Evolutionary conservation across 2,888 invertebrate genomes (phyloP).

Genomic region (Sarcophaga carnaria): DNA sequence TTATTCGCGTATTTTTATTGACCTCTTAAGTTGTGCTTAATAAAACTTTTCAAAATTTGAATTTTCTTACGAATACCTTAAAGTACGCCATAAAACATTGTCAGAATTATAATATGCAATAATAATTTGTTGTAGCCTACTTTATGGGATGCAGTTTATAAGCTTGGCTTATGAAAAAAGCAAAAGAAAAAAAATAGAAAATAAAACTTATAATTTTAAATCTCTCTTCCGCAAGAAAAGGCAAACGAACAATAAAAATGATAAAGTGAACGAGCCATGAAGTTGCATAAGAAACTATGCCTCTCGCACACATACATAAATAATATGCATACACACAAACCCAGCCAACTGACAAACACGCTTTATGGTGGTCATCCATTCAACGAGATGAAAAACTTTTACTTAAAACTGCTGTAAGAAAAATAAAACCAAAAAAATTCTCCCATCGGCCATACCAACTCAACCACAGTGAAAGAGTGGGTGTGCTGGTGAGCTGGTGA

Average conservation of each 20-base stretch:
- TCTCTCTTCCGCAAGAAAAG: slow-evolving; percentile 8
- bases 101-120: slow-evolving; percentile 18
- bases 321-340: background rate
- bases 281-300: background rate
- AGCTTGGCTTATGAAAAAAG: background rate
- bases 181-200: background rate
- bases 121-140: slow-evolving; percentile 29
- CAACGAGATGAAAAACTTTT: slow-evolving; percentile 57
- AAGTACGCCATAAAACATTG: slow-evolving; percentile 22
- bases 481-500: slow-evolving; percentile 22
- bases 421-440: background rate
- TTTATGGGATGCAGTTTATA: slow-evolving; percentile 39
- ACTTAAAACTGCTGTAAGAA: slow-evolving; percentile 33
- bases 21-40: background rate
- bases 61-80: background rate
- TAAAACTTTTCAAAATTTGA: background rate
- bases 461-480: background rate
- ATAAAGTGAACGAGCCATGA: background rate
- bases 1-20: background rate
- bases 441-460: background rate
- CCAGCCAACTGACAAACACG: slow-evolving; percentile 42
- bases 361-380: slow-evolving; percentile 59
- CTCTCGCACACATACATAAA: slow-evolving; percentile 6
- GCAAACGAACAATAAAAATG: background rate
- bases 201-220: slow-evolving; percentile 48